Conservation (phyloP, 2,113 vertebrate genomes). For the Equus quagga region DNA sequence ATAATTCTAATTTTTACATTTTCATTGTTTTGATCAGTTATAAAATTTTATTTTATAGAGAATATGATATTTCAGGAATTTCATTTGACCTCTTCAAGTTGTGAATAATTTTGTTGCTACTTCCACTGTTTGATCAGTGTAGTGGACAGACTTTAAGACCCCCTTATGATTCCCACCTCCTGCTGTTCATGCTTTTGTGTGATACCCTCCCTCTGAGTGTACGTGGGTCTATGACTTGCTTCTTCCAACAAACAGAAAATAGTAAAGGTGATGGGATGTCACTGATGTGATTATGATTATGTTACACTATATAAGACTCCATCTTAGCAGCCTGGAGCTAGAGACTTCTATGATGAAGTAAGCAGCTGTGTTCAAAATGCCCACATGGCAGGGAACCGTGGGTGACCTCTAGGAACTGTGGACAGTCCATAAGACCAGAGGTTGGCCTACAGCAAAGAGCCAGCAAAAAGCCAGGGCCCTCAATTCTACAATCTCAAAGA, state of each 20-base stretch:
- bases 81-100: constrained; percentile 11
- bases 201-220: not conserved
- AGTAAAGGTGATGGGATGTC: not conserved
- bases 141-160: not conserved
- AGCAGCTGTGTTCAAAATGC: not conserved
- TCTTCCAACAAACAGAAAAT: not conserved
- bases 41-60: constrained; percentile 6
- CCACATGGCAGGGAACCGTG: not conserved
- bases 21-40: not conserved
- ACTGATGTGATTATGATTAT: not conserved
- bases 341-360: not conserved
- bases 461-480: not conserved
- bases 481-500: not conserved
- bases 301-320: not conserved
- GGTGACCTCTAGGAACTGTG: not conserved
- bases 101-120: not conserved
- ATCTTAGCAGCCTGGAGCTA: not conserved
- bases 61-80: not conserved
- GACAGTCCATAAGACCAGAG: not conserved
- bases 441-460: not conserved
- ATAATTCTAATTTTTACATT: not conserved
- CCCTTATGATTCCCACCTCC: not conserved
- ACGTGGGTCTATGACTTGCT: not conserved
- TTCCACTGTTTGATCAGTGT: not conserved
- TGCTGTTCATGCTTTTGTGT: not conserved